Conservation (phyloP, 2,113 vertebrate species). For the Oreocharis arfaki region DNA sequence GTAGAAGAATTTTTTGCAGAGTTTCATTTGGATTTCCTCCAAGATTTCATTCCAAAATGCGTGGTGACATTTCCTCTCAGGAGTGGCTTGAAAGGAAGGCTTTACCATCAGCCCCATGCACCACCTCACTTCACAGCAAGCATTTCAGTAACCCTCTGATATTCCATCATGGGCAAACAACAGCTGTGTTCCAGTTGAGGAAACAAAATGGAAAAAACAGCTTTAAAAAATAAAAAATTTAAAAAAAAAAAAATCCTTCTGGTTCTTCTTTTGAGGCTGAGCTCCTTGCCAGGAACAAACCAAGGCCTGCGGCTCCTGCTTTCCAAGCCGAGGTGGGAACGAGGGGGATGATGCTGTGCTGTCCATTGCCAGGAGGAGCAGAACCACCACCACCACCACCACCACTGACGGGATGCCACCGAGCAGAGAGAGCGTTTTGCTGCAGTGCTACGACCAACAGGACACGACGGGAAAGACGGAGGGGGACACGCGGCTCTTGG, state of each 20-base stretch:
- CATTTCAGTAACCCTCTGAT: not conserved
- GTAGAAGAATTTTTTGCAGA: slow-evolving; percentile 21
- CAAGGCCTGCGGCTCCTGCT: not conserved
- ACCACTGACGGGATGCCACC: not conserved
- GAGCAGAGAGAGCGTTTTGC: not conserved
- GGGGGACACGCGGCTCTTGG: not conserved
- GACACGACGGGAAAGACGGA: slow-evolving; percentile 34
- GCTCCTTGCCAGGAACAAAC: not conserved
- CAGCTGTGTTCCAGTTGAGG: not conserved
- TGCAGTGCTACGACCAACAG: not conserved
- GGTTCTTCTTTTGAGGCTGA: not conserved
- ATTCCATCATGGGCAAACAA: not conserved
- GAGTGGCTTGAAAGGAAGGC: not conserved
- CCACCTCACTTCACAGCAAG: not conserved
- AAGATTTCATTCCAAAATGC: not conserved
- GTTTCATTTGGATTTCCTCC: slow-evolving; percentile 13
- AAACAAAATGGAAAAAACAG: slow-evolving; percentile 32
- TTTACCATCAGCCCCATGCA: not conserved
- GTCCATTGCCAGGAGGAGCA: slow-evolving; percentile 26
- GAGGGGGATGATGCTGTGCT: not conserved
- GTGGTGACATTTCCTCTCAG: not conserved
- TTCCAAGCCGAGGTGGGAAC: not conserved
- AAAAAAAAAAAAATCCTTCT: not conserved
- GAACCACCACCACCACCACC: not conserved
- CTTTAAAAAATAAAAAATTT: no score